Conservation (phyloP, 1,140 invertebrate genomes). For the Drosophila bifasciata region DNA sequence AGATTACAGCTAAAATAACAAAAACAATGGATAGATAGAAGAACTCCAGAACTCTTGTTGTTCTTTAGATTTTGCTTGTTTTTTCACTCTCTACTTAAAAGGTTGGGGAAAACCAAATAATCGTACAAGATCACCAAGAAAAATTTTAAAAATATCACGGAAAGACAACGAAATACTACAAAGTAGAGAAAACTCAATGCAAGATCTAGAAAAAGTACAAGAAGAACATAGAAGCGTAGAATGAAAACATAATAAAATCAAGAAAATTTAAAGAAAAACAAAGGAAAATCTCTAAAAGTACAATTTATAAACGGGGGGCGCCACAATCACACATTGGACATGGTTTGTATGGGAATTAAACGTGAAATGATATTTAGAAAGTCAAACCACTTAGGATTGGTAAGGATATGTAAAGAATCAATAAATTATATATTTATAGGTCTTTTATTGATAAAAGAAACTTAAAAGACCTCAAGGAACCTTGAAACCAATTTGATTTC, state of each 20-base stretch:
- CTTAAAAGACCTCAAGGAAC: no score
- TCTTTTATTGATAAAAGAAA: neutral
- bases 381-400: no score
- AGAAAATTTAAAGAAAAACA: neutral
- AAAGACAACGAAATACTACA: slow-evolving; percentile 26
- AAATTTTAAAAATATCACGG: slow-evolving; percentile 29
- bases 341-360: neutral
- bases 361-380: no score
- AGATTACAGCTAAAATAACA: slow-evolving; percentile 73
- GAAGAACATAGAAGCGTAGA: slow-evolving; percentile 3
- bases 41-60: slow-evolving; percentile 41
- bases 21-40: slow-evolving; percentile 38
- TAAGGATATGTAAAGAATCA: no score
- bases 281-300: neutral
- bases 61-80: slow-evolving; percentile 56
- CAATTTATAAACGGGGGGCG: neutral
- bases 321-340: slow-evolving; percentile 1
- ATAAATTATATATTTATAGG: neutral
- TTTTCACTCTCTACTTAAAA: slow-evolving; percentile 65
- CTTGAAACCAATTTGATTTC: no score
- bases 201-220: slow-evolving; percentile 12
- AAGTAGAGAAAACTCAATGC: slow-evolving; percentile 6
- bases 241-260: neutral
- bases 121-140: slow-evolving; percentile 45
- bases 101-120: slow-evolving; percentile 70